Base-by-base conservation (phyloP, 2,888 invertebrate species). In the Rhaphigaster nebulosa region DNA sequence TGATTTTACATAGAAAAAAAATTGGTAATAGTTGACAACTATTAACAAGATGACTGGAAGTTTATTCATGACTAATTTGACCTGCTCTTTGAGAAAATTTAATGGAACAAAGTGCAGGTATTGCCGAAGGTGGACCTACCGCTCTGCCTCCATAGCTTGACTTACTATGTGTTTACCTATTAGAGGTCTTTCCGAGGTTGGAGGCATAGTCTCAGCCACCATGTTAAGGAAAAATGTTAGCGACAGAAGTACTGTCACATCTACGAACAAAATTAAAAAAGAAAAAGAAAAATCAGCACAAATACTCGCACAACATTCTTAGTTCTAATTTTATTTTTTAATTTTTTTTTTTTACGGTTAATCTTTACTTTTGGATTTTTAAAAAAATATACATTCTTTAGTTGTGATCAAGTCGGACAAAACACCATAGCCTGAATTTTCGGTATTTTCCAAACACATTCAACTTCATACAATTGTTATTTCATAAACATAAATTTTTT, bases 141-240 rank as follows among this genome's bases (percentile, higher is more conserved):
- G 92, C 92, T 92, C 92, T 92, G 92, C 92, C 92, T 92, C 92
- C 92, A 91, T 91, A 76, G 89, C 76, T 90, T 88, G 88, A 91
- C 80, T 70, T 91, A 89, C 91, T 54, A 60, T 80, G 90, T 91
- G 87, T 50, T 93, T 94, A 95, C 95, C 95, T 94, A 96, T 95
- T 80, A 96, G 94, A 91, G 96, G 95, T 90, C 95, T 95, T 93
- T 95, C 95, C 90, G 95, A 95, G 60, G 95, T 95, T 87, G 95
- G 95, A 92, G 95, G 95, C 94, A 95, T 95, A 91, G 95, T 95
- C 93, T 95, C 95, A 41, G 95, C 95, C 91, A 95, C 95, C 94
- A 95, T 94, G 92, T 95, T 94, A 92, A 95, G 94, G 93, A 95
- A 95, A 93, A 96, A 95, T 93, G 95, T 95, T 93, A 96, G 94